Evolutionary conservation across 2,888 invertebrate genomes (phyloP).

Genomic region (Pedicia rivosa): DNA sequence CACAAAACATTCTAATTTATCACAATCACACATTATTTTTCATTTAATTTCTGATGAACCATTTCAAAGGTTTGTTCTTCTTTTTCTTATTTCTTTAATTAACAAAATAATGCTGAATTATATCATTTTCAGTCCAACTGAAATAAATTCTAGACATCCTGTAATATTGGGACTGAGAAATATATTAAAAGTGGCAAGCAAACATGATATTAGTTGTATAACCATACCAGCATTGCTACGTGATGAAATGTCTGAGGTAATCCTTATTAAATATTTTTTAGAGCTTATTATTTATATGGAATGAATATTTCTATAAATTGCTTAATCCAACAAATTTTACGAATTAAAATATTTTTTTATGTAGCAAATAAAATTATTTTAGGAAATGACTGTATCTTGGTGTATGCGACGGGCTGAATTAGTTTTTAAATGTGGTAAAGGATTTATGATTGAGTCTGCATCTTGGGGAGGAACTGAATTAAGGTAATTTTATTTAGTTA

Average conservation of each 20-base stretch:
- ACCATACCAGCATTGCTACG: constrained; percentile 85
- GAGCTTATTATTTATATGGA: constrained; percentile 3
- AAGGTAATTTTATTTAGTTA: constrained; percentile 41
- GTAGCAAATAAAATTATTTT: constrained; percentile 35
- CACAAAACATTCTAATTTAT: constrained; percentile 82
- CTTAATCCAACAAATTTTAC: too few relatives aligned
- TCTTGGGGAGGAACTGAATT: constrained; percentile 83
- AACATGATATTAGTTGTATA: constrained; percentile 82
- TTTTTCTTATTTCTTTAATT: too few relatives aligned
- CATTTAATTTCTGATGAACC: constrained; percentile 85
- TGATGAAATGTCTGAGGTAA: constrained; percentile 90
- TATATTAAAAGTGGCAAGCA: constrained; percentile 87
- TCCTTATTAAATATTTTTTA: constrained; percentile 24
- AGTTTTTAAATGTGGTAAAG: constrained; percentile 97
- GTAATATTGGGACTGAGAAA: constrained; percentile 88
- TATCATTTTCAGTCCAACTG: constrained; percentile 53
- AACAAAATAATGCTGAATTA: too few relatives aligned
- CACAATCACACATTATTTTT: constrained; percentile 88
- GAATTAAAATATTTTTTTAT: too few relatives aligned
- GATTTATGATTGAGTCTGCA: constrained; percentile 97
- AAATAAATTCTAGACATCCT: constrained; percentile 91
- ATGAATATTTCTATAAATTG: too few relatives aligned
- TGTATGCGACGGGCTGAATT: constrained; percentile 91
- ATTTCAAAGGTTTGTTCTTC: too few relatives aligned
- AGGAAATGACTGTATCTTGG: constrained; percentile 95